phyloP scores from a whole-genome alignment of 2,113 vertebrate species.

The Conger conger region DNA sequence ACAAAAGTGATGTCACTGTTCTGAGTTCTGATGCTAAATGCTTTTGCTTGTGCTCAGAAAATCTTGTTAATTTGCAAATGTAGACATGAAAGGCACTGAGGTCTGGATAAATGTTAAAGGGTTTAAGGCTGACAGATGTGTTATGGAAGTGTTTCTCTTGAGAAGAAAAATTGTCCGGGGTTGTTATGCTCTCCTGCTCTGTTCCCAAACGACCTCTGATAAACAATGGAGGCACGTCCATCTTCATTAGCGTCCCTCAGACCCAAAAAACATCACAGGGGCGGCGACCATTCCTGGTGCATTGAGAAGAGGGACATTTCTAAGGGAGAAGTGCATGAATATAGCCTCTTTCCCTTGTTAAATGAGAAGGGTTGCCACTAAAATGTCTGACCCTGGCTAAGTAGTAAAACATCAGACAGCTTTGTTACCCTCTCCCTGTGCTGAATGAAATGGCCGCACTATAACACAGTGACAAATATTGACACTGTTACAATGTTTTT shows the following conservation, averaged over 20 bases:
- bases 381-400: neutral
- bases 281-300: neutral
- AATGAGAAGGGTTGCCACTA: neutral
- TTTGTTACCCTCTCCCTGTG: neutral
- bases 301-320: neutral
- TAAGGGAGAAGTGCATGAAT: neutral
- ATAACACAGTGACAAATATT: neutral
- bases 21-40: neutral
- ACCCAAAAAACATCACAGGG: neutral
- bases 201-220: neutral
- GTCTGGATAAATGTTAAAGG: conserved; percentile 9
- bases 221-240: conserved; percentile 13
- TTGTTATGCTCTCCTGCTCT: conserved; percentile 5
- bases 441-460: neutral
- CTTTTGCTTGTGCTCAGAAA: neutral
- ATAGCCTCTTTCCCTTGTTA: neutral
- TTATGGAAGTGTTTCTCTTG: conserved; percentile 4
- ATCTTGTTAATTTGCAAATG: neutral
- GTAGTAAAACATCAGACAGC: neutral
- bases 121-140: conserved; percentile 17
- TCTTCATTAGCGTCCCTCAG: conserved; percentile 1
- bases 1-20: neutral
- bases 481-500: neutral
- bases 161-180: neutral
- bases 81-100: neutral